phyloP scores from a whole-genome alignment of 2,113 vertebrate genomes.

The Chamaetylas fuelleborni region DNA sequence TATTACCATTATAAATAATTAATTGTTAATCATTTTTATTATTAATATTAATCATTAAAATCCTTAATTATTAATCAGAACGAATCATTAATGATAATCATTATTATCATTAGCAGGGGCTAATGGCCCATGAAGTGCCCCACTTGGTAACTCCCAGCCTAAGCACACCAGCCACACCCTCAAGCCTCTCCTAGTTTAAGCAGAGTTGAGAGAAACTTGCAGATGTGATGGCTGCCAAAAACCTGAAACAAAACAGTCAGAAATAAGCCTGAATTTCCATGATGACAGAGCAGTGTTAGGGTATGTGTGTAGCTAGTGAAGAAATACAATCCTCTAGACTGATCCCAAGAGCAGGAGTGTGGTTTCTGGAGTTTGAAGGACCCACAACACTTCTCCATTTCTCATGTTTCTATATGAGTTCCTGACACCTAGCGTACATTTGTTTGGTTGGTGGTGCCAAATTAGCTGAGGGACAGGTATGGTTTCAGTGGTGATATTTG shows the following conservation, averaged over 20 bases:
- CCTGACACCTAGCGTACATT: not conserved
- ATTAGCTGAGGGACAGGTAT: not conserved
- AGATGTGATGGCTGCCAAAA: not conserved
- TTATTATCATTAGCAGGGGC: not conserved
- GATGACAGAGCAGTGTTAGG: not conserved
- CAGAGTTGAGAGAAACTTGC: not conserved
- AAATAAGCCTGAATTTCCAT: not conserved
- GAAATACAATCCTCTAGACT: not conserved
- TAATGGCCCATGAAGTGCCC: rapidly evolving
- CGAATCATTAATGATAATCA: no score
- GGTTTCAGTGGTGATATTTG: not conserved
- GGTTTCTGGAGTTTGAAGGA: not conserved
- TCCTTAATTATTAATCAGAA: no score
- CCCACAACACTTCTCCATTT: not conserved
- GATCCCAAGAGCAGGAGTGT: not conserved
- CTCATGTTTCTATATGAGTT: not conserved
- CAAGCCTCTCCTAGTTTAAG: not conserved
- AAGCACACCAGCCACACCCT: not conserved
- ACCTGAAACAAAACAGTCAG: not conserved
- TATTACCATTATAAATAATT: no score
- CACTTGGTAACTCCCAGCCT: rapidly evolving
- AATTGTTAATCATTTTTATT: no score
- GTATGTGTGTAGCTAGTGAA: rapidly evolving
- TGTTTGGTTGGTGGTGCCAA: not conserved
- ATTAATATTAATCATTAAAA: no score